Percentiles rank a stretch among this genome's conserved stretches.
These are phyloP conservation scores for Myxocyprinus asiaticus DNA, from an alignment of 2,113 vertebrate genomes.

Conservation along the genomic window DNA sequence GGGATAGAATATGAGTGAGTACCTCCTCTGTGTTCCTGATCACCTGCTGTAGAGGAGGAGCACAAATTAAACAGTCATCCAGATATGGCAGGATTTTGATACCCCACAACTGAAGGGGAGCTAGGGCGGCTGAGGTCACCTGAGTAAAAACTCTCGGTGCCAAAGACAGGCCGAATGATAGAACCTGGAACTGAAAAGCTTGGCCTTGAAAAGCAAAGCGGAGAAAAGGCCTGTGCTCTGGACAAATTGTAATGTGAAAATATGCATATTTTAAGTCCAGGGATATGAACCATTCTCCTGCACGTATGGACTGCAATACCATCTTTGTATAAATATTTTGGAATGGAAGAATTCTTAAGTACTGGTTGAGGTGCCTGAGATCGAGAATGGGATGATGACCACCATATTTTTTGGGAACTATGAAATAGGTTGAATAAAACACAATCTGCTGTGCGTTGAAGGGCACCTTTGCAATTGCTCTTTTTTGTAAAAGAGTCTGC, in stretches of 20 bases:
- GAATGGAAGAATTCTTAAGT: not conserved
- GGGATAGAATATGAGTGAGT: not conserved
- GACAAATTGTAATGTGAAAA: constrained; percentile 9
- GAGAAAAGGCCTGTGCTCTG: constrained; percentile 17
- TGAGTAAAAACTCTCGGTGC: not conserved
- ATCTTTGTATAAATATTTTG: not conserved
- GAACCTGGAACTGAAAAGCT: not conserved
- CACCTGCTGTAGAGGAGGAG: too few relatives aligned
- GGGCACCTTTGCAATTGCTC: too few relatives aligned
- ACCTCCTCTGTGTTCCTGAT: not conserved
- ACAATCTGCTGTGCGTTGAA: too few relatives aligned
- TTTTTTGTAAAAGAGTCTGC: too few relatives aligned
- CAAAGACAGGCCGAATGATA: not conserved
- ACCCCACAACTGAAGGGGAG: too few relatives aligned
- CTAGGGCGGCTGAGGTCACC: too few relatives aligned
- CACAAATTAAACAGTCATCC: too few relatives aligned
- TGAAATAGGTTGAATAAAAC: too few relatives aligned
- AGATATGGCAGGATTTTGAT: too few relatives aligned
- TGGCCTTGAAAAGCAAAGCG: not conserved
- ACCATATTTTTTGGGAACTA: too few relatives aligned
- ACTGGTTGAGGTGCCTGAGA: constrained; percentile 2
- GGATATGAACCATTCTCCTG: not conserved
- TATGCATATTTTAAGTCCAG: not conserved
- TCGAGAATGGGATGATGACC: too few relatives aligned
- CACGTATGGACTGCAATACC: not conserved